Conservation (phyloP, 1,140 invertebrate genomes). For the Drosophila virilis region DNA sequence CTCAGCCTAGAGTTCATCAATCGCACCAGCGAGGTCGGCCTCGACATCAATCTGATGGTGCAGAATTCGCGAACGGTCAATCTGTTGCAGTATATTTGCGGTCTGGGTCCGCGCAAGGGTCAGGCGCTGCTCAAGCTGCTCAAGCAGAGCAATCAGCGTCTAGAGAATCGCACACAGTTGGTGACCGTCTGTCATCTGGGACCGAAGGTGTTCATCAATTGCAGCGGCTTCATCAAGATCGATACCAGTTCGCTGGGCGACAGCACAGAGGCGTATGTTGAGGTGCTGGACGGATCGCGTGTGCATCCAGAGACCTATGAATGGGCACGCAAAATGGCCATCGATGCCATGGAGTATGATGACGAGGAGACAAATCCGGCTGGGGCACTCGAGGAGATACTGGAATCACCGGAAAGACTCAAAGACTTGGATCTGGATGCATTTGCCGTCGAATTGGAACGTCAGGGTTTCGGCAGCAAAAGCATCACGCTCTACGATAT, state of each 20-base stretch:
- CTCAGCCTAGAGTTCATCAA: conserved; percentile 96
- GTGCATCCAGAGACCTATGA: conserved; percentile 99
- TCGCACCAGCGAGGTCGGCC: conserved; percentile 98
- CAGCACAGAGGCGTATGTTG: conserved; percentile 96
- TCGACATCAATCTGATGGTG: conserved; percentile 97
- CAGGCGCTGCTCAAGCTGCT: conserved; percentile 94
- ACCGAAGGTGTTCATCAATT: conserved; percentile 99
- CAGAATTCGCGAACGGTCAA: conserved; percentile 94
- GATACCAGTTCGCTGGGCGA: conserved; percentile 97
- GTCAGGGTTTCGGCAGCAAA: conserved; percentile 98
- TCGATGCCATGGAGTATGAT: conserved; percentile 99
- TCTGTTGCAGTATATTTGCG: conserved; percentile 99
- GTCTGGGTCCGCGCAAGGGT: conserved; percentile 97
- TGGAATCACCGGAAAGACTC: conserved; percentile 96
- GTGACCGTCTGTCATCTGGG: conserved; percentile 98
- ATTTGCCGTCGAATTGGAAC: conserved; percentile 98
- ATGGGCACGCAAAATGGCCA: conserved; percentile 99
- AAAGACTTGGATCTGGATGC: conserved; percentile 99
- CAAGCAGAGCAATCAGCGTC: conserved; percentile 96
- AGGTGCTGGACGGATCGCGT: conserved; percentile 98
- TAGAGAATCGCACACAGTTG: conserved; percentile 97
- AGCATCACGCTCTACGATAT: conserved; percentile 99
- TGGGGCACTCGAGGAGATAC: conserved; percentile 97
- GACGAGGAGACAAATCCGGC: conserved; percentile 98
- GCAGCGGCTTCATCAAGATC: conserved; percentile 99